Base-by-base conservation (phyloP, 64 coral and sea anemone species). In the Cladopsammia gracilis region DNA sequence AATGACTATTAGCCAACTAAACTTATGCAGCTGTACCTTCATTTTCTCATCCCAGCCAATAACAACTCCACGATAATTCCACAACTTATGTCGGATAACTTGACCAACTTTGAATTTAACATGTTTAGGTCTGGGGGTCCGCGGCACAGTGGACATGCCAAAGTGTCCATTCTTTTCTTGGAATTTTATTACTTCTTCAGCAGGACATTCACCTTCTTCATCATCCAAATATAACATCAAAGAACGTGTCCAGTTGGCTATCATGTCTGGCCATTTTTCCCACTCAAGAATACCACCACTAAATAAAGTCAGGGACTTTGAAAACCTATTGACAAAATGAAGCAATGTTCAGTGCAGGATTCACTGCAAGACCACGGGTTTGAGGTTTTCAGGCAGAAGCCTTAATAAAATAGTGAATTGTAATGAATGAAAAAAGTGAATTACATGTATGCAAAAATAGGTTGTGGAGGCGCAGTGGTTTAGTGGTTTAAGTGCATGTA, bases 11-110 rank as follows among this genome's bases (percentile, higher is more conserved):
- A 34, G 34, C 34, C 34, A 34, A 34, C 34, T 12, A 56, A 12
- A 7, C 1, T 56, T 56, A 56, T 57, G 54, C 54, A 18, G 3
- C 14, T 47, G 26, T 88, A 99, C 98, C 88, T 90, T 96, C n/a
- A 96, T 43, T 65, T 88, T 90, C 83, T 96, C 87, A 87, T 99
- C 98, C 98, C 98, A 99, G 7, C 98, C 98, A 93, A 99, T 79
- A 79, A 99, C 94, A 8, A 99, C 98, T 25, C 94, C 98, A 78
- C 92, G 75, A 64, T 99, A 99, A 89, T 96, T 93, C 88, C 90
- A 94, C 24, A 93, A 46, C 50, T 91, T 94, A 50, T 99, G 98
- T 75, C 94, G 54, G 34, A 99, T 94, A 10, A 99, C 98, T 70
- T 99, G 98, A 18, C 98, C 98, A 4, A 99, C 91, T 71, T 92